Evolutionary conservation across 2,797 vertebrate genomes (phyloP).

Genomic region (Gadopsis marmoratus): DNA sequence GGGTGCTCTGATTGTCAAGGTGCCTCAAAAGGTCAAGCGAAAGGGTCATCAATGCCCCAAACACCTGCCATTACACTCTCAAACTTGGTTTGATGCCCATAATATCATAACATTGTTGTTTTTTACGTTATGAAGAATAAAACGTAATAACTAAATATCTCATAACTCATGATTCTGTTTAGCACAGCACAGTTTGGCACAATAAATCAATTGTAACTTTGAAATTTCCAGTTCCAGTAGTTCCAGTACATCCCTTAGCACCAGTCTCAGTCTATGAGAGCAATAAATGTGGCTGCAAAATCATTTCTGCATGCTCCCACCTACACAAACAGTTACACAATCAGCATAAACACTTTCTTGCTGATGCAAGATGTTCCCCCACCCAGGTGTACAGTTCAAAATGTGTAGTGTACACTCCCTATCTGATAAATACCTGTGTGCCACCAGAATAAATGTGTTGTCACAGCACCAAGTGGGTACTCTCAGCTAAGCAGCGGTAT

Average conservation of each 20-base stretch:
- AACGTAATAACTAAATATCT: background rate
- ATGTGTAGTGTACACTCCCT: slow-evolving; percentile 16
- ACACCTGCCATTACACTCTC: background rate
- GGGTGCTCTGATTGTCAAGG: background rate
- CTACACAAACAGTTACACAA: slow-evolving; percentile 18
- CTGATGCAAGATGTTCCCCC: slow-evolving; percentile 40
- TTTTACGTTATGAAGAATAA: background rate
- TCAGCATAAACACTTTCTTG: slow-evolving; percentile 58
- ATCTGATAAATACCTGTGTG: slow-evolving; percentile 45
- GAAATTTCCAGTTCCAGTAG: slow-evolving; percentile 6
- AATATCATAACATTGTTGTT: background rate
- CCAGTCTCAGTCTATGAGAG: slow-evolving; percentile 3
- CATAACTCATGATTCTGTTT: background rate
- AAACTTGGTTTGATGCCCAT: background rate
- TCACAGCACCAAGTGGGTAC: slow-evolving; percentile 40
- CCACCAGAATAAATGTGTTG: slow-evolving; percentile 59
- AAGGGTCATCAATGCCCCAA: background rate
- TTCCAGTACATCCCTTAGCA: background rate
- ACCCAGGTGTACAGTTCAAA: slow-evolving; percentile 43
- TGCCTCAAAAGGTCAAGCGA: background rate
- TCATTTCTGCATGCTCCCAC: background rate
- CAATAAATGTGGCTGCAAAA: slow-evolving; percentile 25
- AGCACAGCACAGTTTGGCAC: background rate
- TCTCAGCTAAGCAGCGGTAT: slow-evolving; percentile 40
- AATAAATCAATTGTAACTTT: background rate